These are phyloP conservation scores for Struthio camelus DNA, from an alignment of 2,113 vertebrate genomes.

Conservation along the genomic window DNA sequence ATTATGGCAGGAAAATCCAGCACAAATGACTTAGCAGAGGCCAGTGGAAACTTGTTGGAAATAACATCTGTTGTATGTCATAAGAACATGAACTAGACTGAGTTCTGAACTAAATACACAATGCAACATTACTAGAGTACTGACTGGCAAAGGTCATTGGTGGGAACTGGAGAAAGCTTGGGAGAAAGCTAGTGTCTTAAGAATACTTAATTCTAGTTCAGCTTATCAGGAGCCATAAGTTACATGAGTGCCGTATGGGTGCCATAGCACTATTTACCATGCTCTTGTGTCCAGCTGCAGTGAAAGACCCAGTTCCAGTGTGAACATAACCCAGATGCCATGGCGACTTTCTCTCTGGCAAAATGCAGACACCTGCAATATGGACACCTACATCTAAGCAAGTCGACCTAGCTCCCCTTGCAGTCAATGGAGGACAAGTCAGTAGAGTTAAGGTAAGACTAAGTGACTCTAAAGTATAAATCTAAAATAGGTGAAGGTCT, in stretches of 20 bases:
- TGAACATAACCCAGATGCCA: neutral
- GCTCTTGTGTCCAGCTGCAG: neutral
- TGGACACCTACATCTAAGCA: neutral
- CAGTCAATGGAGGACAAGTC: neutral
- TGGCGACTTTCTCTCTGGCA: neutral
- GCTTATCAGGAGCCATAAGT: neutral
- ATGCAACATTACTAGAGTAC: neutral
- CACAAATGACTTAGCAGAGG: neutral
- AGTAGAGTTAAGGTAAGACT: neutral
- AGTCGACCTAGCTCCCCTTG: neutral
- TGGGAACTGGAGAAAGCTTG: neutral
- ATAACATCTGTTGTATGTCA: neutral
- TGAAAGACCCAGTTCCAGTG: neutral
- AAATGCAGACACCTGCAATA: neutral
- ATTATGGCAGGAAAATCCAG: neutral
- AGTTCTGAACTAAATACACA: neutral
- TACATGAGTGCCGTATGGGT: neutral
- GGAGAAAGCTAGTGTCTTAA: neutral
- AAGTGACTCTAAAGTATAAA: neutral
- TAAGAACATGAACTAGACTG: neutral
- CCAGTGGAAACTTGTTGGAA: neutral
- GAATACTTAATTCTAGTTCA: neutral
- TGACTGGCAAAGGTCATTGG: fast-evolving
- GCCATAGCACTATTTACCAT: neutral
- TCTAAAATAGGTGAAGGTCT: neutral